Conservation (phyloP, 2,113 vertebrate species). For the Dolichotis patagonum region DNA sequence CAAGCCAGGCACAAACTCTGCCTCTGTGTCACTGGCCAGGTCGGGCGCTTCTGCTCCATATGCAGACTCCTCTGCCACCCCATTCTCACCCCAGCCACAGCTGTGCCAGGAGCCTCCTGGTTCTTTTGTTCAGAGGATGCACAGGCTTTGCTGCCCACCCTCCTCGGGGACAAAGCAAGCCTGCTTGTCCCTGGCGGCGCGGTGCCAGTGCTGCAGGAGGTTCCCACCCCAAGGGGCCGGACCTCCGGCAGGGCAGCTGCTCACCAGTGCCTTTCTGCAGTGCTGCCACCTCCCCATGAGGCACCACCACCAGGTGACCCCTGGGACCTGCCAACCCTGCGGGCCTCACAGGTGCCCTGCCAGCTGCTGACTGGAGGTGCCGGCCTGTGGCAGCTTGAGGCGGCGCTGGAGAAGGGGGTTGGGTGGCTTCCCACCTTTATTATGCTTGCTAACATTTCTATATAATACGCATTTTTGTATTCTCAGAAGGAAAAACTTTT, state of each 20-base stretch:
- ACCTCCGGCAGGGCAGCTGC: not conserved
- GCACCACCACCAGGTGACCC: not conserved
- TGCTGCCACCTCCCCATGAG: not conserved
- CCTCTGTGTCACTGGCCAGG: not conserved
- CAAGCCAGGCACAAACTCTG: not conserved
- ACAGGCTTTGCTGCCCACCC: not conserved
- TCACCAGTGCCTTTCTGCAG: not conserved
- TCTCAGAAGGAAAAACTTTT: not conserved
- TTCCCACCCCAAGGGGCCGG: not conserved
- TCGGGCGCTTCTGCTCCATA: not conserved
- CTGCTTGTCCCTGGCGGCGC: not conserved
- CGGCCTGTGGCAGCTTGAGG: not conserved
- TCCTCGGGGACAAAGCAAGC: not conserved
- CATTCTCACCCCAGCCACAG: not conserved
- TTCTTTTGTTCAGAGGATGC: not conserved
- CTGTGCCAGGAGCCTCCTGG: not conserved
- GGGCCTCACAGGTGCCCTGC: too few relatives aligned
- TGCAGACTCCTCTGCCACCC: not conserved
- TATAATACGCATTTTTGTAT: constrained; percentile 52
- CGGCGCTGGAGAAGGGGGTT: not conserved
- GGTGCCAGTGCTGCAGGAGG: not conserved
- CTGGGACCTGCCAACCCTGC: not conserved
- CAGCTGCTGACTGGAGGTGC: not conserved
- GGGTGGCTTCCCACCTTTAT: not conserved
- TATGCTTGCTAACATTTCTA: constrained; percentile 29